Conservation (phyloP, 2,797 vertebrate genomes). For the Mormyrops boulengeri region DNA sequence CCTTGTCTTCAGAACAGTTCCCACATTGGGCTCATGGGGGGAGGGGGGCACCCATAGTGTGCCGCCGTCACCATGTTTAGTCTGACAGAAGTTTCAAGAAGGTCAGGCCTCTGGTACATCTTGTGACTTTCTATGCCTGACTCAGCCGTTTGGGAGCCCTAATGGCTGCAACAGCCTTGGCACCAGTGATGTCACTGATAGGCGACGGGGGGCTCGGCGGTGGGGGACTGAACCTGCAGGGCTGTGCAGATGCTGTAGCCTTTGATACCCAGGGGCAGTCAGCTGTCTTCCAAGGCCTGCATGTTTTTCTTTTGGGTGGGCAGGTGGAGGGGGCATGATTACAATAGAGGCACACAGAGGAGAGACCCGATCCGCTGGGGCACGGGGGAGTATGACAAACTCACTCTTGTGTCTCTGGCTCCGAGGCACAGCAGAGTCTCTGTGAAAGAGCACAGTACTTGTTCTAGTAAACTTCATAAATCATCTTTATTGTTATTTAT, state of each 20-base stretch:
- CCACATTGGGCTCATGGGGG: not conserved
- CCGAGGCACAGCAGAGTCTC: not conserved
- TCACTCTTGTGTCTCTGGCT: not conserved
- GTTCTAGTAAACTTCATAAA: not conserved
- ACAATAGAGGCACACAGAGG: conserved; percentile 16
- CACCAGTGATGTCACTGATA: conserved; percentile 71
- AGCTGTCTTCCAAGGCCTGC: conserved; percentile 63
- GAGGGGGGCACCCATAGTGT: conserved; percentile 26
- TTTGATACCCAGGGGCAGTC: conserved; percentile 47
- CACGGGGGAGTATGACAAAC: not conserved
- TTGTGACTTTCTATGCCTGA: conserved; percentile 65
- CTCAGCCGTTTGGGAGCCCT: conserved; percentile 69
- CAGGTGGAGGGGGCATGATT: conserved; percentile 15
- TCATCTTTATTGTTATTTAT: not conserved
- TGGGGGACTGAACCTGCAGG: not conserved
- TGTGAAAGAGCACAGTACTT: not conserved
- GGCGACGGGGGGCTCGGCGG: conserved; percentile 25
- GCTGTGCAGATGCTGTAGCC: conserved; percentile 65
- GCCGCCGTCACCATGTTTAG: conserved; percentile 74
- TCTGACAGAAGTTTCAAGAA: conserved; percentile 69
- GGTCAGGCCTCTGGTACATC: conserved; percentile 67
- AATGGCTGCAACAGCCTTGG: conserved; percentile 77
- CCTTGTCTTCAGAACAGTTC: not conserved
- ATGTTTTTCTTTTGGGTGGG: conserved; percentile 3
- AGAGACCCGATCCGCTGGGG: not conserved